Evolutionary conservation across 2,888 invertebrate species (phyloP).

Genomic region (Nyleta sp.): DNA sequence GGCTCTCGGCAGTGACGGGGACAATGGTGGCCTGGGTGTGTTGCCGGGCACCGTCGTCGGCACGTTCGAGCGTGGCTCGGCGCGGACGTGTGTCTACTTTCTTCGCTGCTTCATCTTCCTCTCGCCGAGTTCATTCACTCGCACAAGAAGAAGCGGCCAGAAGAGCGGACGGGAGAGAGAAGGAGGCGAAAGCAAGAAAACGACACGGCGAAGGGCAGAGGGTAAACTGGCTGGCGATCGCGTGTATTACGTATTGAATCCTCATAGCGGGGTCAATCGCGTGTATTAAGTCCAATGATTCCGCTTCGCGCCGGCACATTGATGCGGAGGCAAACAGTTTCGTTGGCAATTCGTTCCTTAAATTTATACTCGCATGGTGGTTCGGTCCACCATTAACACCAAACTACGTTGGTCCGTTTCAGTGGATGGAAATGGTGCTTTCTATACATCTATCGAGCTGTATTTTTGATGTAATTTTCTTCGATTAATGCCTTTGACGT

Average conservation of each 20-base stretch:
- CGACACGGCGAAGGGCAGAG: constrained; percentile 53
- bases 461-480: no score
- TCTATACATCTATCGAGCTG: no score
- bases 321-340: no score
- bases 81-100: constrained; percentile 43
- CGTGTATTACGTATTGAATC: constrained; percentile 54
- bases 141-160: constrained; percentile 24
- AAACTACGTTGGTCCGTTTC: no score
- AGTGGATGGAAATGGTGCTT: no score
- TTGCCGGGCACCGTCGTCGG: constrained; percentile 28
- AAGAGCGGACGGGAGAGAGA: constrained; percentile 12
- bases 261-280: constrained; percentile 50
- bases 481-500: no score
- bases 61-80: constrained; percentile 42
- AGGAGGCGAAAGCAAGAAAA: constrained; percentile 15
- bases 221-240: constrained; percentile 52
- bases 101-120: constrained; percentile 55
- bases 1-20: constrained; percentile 41
- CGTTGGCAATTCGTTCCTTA: no score
- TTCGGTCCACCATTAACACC: no score
- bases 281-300: constrained; percentile 51
- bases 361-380: no score
- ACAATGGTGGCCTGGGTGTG: constrained; percentile 47
- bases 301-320: neutral
- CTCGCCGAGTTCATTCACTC: constrained; percentile 63